These are phyloP conservation scores for Tangara arthus DNA, from an alignment of 2,797 vertebrate species.

Conservation along the genomic window DNA sequence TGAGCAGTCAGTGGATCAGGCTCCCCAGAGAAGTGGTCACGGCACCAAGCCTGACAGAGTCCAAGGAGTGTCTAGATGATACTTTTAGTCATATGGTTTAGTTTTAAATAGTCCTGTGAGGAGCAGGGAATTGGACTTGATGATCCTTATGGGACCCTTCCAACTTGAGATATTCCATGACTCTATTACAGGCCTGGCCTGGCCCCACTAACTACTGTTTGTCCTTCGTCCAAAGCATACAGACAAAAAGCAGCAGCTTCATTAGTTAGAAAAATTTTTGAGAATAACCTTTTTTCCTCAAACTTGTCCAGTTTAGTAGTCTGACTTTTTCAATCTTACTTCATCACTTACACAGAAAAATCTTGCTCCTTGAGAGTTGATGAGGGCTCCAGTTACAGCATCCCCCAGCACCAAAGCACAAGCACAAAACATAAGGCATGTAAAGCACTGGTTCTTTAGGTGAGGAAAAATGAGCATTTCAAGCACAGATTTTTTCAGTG, in stretches of 20 bases:
- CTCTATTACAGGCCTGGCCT: not conserved
- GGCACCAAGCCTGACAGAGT: not conserved
- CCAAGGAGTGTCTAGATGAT: not conserved
- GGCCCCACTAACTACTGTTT: not conserved
- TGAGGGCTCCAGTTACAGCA: not conserved
- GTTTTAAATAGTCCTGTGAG: not conserved
- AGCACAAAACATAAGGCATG: not conserved
- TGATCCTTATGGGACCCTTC: not conserved
- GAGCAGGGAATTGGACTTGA: not conserved
- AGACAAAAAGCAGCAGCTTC: not conserved
- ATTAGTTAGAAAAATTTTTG: too few species aligned
- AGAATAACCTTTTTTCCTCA: not conserved
- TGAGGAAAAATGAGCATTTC: not conserved
- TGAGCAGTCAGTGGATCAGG: not conserved
- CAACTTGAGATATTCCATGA: not conserved
- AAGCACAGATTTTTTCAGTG: not conserved
- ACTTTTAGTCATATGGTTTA: not conserved
- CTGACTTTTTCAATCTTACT: not conserved
- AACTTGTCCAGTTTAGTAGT: not conserved
- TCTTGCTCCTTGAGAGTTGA: not conserved
- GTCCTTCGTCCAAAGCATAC: not conserved
- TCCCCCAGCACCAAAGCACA: fast-evolving
- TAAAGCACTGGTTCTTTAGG: not conserved
- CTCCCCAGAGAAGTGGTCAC: not conserved
- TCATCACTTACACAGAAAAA: not conserved